phyloP scores from a whole-genome alignment of 2,797 vertebrate genomes.

The Euthynnus affinis region DNA sequence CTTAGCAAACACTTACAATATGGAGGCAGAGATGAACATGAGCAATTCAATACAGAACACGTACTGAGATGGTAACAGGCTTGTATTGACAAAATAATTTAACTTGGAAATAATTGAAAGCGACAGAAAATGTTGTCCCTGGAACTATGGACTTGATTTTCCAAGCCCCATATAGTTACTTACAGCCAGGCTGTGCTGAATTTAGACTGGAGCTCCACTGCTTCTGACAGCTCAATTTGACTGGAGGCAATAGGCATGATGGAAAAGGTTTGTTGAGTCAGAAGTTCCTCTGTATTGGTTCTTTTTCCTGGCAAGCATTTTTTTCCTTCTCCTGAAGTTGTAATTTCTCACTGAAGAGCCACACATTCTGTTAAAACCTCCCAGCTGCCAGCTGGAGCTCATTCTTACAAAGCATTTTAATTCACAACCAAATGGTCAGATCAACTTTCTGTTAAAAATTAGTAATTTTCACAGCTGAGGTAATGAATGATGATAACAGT shows the following conservation, averaged over 20 bases:
- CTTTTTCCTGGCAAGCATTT: constrained; percentile 44
- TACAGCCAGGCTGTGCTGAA: constrained; percentile 53
- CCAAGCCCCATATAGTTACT: constrained; percentile 47
- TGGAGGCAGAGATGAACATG: neutral
- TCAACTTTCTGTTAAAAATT: constrained; percentile 7
- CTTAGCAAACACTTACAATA: neutral
- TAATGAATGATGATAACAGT: constrained; percentile 13
- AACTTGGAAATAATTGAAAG: constrained; percentile 58
- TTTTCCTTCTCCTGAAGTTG: constrained; percentile 26
- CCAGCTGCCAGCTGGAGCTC: constrained; percentile 35
- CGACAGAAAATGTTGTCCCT: constrained; percentile 64
- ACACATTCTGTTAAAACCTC: constrained; percentile 21
- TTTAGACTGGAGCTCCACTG: constrained; percentile 50
- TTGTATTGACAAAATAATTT: constrained; percentile 60
- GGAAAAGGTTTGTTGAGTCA: constrained; percentile 63
- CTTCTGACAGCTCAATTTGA: constrained; percentile 70
- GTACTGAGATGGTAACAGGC: constrained; percentile 41
- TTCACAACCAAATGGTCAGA: constrained; percentile 2
- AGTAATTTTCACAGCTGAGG: constrained; percentile 11
- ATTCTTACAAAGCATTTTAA: constrained; percentile 24
- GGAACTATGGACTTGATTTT: constrained; percentile 59
- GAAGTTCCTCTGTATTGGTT: constrained; percentile 49
- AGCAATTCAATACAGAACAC: constrained; percentile 47
- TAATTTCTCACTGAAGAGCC: constrained; percentile 32
- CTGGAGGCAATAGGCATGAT: constrained; percentile 66